A percentile compares a stretch with the other conserved stretches of the same genome.
Evolutionary conservation across 23 tunicate species (phyloP).

Genomic region (Pegea sp.): DNA sequence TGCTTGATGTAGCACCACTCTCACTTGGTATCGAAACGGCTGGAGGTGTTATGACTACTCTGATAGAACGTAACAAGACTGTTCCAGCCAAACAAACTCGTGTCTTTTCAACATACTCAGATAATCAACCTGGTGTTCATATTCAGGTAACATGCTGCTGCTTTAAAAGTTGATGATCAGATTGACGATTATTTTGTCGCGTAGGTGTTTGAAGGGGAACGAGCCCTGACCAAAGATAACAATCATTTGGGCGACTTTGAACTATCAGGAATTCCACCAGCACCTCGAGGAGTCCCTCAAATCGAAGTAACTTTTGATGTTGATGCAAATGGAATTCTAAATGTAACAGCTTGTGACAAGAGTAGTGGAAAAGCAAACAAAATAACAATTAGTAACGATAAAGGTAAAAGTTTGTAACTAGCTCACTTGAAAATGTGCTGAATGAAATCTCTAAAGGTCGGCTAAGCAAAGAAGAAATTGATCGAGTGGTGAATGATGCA

Average conservation of each 20-base stretch:
- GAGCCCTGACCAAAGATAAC: slow-evolving; percentile 98
- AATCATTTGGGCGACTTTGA: slow-evolving; percentile 93
- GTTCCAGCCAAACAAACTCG: slow-evolving; percentile 92
- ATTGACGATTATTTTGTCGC: no score
- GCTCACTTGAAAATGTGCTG: no score
- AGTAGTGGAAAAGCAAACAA: slow-evolving; percentile 96
- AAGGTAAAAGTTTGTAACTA: no score
- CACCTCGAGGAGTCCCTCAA: slow-evolving; percentile 99
- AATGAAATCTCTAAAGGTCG: slow-evolving; percentile 54
- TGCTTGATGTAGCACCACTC: slow-evolving; percentile 88
- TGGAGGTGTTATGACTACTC: slow-evolving; percentile 94
- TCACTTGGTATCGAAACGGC: slow-evolving; percentile 98
- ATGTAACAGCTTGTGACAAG: slow-evolving; percentile 93
- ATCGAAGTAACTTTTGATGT: no score
- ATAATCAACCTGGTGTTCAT: slow-evolving; percentile 90
- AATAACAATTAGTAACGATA: slow-evolving; percentile 96
- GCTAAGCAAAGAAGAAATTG: slow-evolving; percentile 93
- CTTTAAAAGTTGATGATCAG: no score
- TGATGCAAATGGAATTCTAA: slow-evolving; percentile 93
- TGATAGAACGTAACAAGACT: slow-evolving; percentile 92
- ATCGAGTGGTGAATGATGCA: slow-evolving; percentile 92
- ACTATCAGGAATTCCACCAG: slow-evolving; percentile 91
- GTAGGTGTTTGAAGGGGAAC: slow-evolving; percentile 99
- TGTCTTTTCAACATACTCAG: slow-evolving; percentile 84
- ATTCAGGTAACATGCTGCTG: no score